Percentiles rank a stretch among this genome's conserved stretches.
Conservation (phyloP, 2,888 invertebrate species). For the Aphrophora alni region DNA sequence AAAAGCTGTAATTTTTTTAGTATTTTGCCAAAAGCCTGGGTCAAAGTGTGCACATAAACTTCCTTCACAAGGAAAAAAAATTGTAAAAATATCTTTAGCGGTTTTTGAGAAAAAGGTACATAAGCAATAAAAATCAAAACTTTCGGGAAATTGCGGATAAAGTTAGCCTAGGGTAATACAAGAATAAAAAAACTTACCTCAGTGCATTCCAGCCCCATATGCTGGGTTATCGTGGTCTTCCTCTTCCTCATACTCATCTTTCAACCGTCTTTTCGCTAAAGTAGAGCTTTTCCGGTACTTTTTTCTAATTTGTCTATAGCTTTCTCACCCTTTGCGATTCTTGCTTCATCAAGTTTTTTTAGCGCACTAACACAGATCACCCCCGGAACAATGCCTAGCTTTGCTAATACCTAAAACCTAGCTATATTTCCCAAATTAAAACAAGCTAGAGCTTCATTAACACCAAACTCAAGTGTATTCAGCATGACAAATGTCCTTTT, state of each 20-base stretch:
- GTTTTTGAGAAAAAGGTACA: constrained; percentile 13
- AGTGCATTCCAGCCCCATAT: constrained; percentile 18
- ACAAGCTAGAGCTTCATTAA: no score
- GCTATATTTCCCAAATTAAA: no score
- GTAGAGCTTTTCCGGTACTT: neutral
- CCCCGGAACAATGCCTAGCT: constrained; percentile 16
- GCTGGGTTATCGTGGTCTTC: constrained; percentile 16
- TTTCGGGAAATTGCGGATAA: constrained; percentile 6
- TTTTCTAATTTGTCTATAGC: constrained; percentile 7
- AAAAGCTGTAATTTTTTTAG: neutral
- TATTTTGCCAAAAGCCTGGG: neutral
- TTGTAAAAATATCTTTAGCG: neutral
- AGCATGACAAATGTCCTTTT: constrained; percentile 7
- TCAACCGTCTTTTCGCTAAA: neutral
- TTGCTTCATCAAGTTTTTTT: neutral
- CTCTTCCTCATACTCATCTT: constrained; percentile 13
- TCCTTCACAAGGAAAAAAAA: constrained; percentile 12
- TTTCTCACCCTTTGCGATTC: constrained; percentile 20
- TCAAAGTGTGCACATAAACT: neutral
- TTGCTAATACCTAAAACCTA: constrained; percentile 8
- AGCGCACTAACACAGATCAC: constrained; percentile 9
- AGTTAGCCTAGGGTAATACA: neutral
- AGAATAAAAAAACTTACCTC: neutral
- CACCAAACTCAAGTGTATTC: neutral
- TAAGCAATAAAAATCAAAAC: neutral